Base-by-base conservation (phyloP, 2,888 invertebrate genomes). In the Miltochrista miniata region DNA sequence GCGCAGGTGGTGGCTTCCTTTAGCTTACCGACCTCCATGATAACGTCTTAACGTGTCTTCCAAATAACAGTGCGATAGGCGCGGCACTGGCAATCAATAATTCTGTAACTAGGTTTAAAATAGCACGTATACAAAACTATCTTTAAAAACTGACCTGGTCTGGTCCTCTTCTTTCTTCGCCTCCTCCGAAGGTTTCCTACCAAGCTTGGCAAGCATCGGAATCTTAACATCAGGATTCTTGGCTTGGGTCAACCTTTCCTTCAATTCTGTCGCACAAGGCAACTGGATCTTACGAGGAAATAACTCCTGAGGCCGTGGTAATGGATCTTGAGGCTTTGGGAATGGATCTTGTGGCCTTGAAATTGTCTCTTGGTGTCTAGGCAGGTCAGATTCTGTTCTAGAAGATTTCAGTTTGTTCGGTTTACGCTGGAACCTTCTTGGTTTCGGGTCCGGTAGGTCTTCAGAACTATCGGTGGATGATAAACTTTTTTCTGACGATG, bases 401-500 rank as follows among this genome's bases (percentile, higher is more conserved):
- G 90, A 92, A 0, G 85, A 62, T 57, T 91, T 90, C 0, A 92
- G 69, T 50, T 89, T 88, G 73, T 87, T 90, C 59, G 81, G 87
- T 56, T 90, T 90, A 1, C 88, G 73, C 54, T 86, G 85, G 72
- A 88, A 87, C 29, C 90, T 60, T 29, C 85, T 71, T 0, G 87
- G 81, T 43, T 85, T 87, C 0, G 82, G 84, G 36, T 79, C 89
- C 5, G 78, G 88, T 1, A 77, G 68, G 10, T 88, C 90, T 9
- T 90, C 91, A 3, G 90, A 90, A 51, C 85, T 88, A 58, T 90
- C 90, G 40, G 91, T 90, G 44, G 91, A 90, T 13, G 90, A 85
- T 46, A 90, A 90, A 68, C 91, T 91, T 41, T 91, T 90, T 56
- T 91, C 91, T 49, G 91, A 90, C 2, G 92, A 92, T 3, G 91